Percentiles rank a stretch among this genome's conserved stretches.
These are phyloP conservation scores for Drymodes brunneopygia DNA, from an alignment of 2,113 vertebrate genomes.

Conservation along the genomic window DNA sequence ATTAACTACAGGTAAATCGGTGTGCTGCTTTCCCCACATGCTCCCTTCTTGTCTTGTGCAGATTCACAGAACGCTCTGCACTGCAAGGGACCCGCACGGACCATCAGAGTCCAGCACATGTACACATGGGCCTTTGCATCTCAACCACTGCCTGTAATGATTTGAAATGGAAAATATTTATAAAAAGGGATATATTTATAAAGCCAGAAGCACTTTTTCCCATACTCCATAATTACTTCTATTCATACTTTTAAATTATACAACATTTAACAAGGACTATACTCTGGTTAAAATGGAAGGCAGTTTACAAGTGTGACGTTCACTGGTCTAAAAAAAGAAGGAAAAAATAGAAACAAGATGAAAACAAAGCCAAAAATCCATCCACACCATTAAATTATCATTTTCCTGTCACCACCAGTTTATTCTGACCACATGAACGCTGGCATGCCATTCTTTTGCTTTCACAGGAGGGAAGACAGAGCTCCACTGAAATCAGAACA, in stretches of 20 bases:
- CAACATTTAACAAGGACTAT: neutral
- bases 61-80: neutral
- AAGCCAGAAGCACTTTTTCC: neutral
- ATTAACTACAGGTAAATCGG: neutral
- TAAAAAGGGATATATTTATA: constrained; percentile 12
- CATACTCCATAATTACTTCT: constrained; percentile 29
- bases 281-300: constrained; percentile 14
- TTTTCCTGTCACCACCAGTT: neutral
- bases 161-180: neutral
- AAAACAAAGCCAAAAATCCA: constrained; percentile 22
- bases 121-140: neutral
- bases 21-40: rapidly evolving
- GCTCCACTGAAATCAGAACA: neutral
- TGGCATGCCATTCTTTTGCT: neutral
- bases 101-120: neutral
- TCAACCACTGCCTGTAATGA: neutral
- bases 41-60: neutral
- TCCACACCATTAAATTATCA: neutral
- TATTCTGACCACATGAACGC: neutral
- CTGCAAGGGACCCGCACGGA: neutral
- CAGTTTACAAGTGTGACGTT: neutral
- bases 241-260: constrained; percentile 35
- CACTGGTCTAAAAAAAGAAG: neutral
- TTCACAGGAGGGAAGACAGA: neutral
- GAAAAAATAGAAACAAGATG: neutral